phyloP scores from a whole-genome alignment of 2,888 invertebrate species.

The Xanthia togata region DNA sequence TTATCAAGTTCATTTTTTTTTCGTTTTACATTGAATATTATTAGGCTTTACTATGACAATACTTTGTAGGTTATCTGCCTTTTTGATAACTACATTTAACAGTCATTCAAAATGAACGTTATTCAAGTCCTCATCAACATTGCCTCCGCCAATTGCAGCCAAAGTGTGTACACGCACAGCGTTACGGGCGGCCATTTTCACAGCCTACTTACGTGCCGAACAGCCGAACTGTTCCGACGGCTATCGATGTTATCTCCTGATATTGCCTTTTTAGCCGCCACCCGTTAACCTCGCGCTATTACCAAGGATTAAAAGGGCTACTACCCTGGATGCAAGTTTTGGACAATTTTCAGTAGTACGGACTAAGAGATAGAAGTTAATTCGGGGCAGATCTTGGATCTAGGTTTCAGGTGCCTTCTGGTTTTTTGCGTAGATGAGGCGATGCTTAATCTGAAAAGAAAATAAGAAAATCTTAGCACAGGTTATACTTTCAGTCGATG shows the following conservation, averaged over 20 bases:
- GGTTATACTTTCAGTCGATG: not conserved
- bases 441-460: slow-evolving; percentile 15
- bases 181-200: slow-evolving; percentile 69
- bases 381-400: slow-evolving; percentile 6
- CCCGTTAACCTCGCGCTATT: slow-evolving; percentile 67
- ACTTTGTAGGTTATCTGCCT: no score
- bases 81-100: not conserved
- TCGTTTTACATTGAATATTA: not conserved
- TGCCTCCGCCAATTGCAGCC: not conserved
- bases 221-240: slow-evolving; percentile 66
- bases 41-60: not conserved
- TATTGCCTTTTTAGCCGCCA: slow-evolving; percentile 76
- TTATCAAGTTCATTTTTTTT: no score
- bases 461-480: not conserved
- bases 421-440: not conserved
- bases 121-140: not conserved
- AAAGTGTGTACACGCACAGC: slow-evolving; percentile 65
- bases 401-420: not conserved
- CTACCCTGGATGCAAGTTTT: slow-evolving; percentile 45
- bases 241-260: slow-evolving; percentile 75
- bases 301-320: slow-evolving; percentile 60
- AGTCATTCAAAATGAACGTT: not conserved
- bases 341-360: slow-evolving; percentile 9
- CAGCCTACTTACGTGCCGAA: slow-evolving; percentile 76
- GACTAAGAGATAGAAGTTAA: slow-evolving; percentile 8